These are phyloP conservation scores for Montipora capitata DNA, from an alignment of 92 coral and sea anemone species.

Conservation along the genomic window DNA sequence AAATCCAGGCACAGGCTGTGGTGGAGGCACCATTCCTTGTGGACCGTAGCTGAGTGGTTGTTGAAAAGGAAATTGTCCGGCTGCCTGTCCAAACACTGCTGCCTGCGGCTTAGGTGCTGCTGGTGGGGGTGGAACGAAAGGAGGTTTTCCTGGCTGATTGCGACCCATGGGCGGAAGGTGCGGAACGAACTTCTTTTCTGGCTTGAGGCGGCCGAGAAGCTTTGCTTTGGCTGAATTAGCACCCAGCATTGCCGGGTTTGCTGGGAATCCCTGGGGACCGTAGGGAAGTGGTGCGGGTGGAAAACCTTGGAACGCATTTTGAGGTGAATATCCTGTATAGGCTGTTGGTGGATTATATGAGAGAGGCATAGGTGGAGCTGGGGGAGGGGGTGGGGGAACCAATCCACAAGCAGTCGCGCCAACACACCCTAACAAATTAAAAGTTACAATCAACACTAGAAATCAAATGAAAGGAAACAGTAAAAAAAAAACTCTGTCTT, in stretches of 20 bases:
- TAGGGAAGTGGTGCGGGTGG: background rate
- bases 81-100: constrained; percentile 23
- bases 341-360: constrained; percentile 12
- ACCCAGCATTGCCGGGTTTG: background rate
- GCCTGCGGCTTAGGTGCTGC: constrained; percentile 19
- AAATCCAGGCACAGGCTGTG: constrained; percentile 30
- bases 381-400: constrained; percentile 24
- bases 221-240: constrained; percentile 29
- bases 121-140: constrained; percentile 39
- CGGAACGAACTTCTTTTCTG: constrained; percentile 39
- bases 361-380: constrained; percentile 29
- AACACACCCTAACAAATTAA: constrained; percentile 27
- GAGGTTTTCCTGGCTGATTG: constrained; percentile 43
- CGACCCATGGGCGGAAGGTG: constrained; percentile 47
- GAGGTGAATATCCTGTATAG: constrained; percentile 37
- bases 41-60: constrained; percentile 33
- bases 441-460: background rate
- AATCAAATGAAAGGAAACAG: no score
- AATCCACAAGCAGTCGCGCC: constrained; percentile 34
- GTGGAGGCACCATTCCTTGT: constrained; percentile 41
- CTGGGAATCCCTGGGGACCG: constrained; percentile 23
- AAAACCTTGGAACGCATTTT: constrained; percentile 1
- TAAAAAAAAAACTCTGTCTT: no score
- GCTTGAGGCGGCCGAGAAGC: constrained; percentile 20
- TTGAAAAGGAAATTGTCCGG: constrained; percentile 31